Conservation (phyloP, 2,113 vertebrate genomes). For the Elgaria multicarinata region DNA sequence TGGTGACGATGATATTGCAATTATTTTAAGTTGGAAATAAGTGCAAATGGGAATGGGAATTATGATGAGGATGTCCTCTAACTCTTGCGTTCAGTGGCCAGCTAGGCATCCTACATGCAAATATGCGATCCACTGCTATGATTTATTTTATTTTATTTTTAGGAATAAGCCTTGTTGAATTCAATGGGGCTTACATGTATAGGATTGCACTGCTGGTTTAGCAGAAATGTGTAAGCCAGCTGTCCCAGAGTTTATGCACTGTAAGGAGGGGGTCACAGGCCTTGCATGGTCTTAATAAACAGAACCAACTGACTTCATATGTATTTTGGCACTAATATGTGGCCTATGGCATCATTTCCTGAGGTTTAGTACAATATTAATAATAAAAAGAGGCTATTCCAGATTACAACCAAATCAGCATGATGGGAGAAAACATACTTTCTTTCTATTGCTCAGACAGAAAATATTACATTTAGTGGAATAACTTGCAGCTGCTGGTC, state of each 20-base stretch:
- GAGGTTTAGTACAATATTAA: slow-evolving; percentile 78
- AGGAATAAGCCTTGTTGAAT: not conserved
- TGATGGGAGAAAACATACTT: slow-evolving; percentile 52
- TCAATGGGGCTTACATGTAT: not conserved
- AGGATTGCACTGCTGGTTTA: not conserved
- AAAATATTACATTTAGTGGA: slow-evolving; percentile 42
- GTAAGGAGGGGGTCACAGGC: slow-evolving; percentile 69
- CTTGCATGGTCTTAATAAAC: slow-evolving; percentile 80
- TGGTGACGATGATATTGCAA: not conserved
- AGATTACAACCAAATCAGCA: slow-evolving; percentile 70
- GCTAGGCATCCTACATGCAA: slow-evolving; percentile 32
- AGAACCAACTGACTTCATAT: slow-evolving; percentile 76
- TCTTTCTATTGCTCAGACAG: slow-evolving; percentile 57
- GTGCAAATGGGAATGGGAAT: not conserved
- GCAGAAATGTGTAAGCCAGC: slow-evolving; percentile 68
- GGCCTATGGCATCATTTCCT: slow-evolving; percentile 81
- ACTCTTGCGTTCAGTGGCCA: slow-evolving; percentile 22
- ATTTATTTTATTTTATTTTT: not conserved
- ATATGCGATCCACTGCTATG: not conserved
- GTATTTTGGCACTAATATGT: slow-evolving; percentile 80
- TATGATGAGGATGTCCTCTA: slow-evolving; percentile 43
- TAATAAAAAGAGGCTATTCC: slow-evolving; percentile 68
- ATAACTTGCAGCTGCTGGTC: slow-evolving; percentile 48
- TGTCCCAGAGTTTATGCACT: slow-evolving; percentile 66
- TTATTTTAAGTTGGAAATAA: slow-evolving; percentile 59